A percentile compares a stretch with the other conserved stretches of the same genome.
Conservation (phyloP, 2,888 invertebrate species). For the Dicycla oo region DNA sequence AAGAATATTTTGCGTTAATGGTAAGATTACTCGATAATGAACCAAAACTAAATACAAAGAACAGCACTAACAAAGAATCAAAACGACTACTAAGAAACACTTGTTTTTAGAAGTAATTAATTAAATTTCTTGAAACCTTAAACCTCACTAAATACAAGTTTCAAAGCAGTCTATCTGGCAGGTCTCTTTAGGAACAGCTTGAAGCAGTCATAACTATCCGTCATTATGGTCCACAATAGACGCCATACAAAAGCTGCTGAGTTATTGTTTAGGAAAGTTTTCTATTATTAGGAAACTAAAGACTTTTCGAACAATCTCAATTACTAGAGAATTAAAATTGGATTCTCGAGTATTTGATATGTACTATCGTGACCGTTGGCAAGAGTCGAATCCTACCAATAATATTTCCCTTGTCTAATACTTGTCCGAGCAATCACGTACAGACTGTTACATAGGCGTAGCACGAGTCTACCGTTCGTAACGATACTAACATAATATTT, state of each 20-base stretch:
- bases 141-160: constrained; percentile 19
- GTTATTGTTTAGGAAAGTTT: constrained; percentile 50
- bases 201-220: constrained; percentile 35
- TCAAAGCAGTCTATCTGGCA: constrained; percentile 1
- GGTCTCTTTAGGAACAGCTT: constrained; percentile 18
- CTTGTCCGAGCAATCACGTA: not conserved
- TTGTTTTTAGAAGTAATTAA: constrained; percentile 17
- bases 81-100: constrained; percentile 6
- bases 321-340: constrained; percentile 29
- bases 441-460: too few relatives aligned
- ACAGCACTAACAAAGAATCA: constrained; percentile 4
- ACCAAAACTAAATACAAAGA: not conserved
- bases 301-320: constrained; percentile 47
- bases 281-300: constrained; percentile 47
- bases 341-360: too few relatives aligned
- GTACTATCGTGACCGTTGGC: too few relatives aligned
- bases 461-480: not conserved
- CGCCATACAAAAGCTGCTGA: constrained; percentile 41
- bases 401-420: not conserved
- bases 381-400: not conserved
- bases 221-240: constrained; percentile 45
- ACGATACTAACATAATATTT: too few relatives aligned
- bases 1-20: not conserved
- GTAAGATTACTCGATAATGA: constrained; percentile 4
- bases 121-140: constrained; percentile 27